Conservation (phyloP, 1,140 invertebrate genomes). For the roundworm (Caenorhabditis elegans) region DNA sequence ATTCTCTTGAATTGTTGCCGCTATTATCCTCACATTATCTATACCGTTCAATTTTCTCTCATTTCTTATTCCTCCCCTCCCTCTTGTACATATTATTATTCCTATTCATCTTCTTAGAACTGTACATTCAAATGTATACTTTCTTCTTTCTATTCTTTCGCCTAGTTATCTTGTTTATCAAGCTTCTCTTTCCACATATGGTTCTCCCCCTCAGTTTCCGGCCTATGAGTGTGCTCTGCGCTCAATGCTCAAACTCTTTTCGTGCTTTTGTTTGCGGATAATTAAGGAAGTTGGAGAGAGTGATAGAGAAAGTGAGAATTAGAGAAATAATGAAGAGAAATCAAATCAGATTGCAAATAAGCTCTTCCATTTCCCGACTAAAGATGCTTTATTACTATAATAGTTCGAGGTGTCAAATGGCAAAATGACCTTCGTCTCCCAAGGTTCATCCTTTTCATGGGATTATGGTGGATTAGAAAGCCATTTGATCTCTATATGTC, state of each 20-base stretch:
- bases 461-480: neutral
- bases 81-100: neutral
- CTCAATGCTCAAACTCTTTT: neutral
- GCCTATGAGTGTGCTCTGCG: neutral
- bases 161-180: neutral
- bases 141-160: neutral
- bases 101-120: neutral
- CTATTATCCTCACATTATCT: constrained; percentile 1
- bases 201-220: neutral
- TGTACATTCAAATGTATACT: neutral
- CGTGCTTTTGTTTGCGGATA: constrained; percentile 16
- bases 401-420: neutral
- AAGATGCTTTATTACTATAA: constrained; percentile 12
- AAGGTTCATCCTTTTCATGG: no score
- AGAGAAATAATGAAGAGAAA: neutral
- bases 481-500: neutral
- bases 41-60: neutral
- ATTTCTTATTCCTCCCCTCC: neutral
- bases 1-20: neutral
- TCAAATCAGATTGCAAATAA: constrained; percentile 21
- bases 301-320: neutral
- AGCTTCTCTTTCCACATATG: neutral
- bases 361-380: neutral
- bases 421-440: neutral
- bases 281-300: neutral